These are phyloP conservation scores for Limnodromus scolopaceus DNA, from an alignment of 2,797 vertebrate genomes.

Conservation along the genomic window DNA sequence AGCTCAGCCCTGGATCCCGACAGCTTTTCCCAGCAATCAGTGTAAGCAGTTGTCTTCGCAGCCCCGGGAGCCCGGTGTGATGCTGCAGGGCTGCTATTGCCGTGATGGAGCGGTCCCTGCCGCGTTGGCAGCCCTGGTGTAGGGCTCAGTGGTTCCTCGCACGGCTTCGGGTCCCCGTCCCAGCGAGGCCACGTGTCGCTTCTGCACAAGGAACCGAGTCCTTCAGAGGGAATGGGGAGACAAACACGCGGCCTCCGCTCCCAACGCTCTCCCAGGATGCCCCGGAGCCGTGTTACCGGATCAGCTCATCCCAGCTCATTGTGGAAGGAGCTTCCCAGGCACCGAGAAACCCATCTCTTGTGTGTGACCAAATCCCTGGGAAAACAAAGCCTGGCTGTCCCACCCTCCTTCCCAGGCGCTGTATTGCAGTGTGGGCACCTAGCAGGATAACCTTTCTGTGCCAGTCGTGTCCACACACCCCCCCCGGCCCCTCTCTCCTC, in stretches of 20 bases:
- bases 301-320: slow-evolving; percentile 29
- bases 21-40: neutral
- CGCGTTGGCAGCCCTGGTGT: neutral
- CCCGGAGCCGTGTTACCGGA: neutral
- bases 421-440: slow-evolving; percentile 40
- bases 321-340: slow-evolving; percentile 56
- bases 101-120: fast-evolving
- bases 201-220: fast-evolving
- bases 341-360: slow-evolving; percentile 13
- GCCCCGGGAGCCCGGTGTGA: fast-evolving
- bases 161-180: neutral
- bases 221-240: neutral
- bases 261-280: neutral
- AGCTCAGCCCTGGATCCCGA: neutral
- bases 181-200: neutral
- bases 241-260: neutral
- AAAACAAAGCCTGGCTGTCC: slow-evolving; percentile 61
- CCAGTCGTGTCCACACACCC: neutral
- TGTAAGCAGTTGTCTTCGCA: neutral
- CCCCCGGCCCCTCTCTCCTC: neutral
- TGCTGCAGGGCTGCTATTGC: neutral
- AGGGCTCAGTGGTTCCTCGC: fast-evolving
- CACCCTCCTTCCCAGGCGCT: slow-evolving; percentile 32
- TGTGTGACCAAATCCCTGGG: slow-evolving; percentile 46
- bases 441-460: slow-evolving; percentile 16